These are phyloP conservation scores for Sclerodermus sp. DNA, from an alignment of 2,888 invertebrate species.

Conservation along the genomic window DNA sequence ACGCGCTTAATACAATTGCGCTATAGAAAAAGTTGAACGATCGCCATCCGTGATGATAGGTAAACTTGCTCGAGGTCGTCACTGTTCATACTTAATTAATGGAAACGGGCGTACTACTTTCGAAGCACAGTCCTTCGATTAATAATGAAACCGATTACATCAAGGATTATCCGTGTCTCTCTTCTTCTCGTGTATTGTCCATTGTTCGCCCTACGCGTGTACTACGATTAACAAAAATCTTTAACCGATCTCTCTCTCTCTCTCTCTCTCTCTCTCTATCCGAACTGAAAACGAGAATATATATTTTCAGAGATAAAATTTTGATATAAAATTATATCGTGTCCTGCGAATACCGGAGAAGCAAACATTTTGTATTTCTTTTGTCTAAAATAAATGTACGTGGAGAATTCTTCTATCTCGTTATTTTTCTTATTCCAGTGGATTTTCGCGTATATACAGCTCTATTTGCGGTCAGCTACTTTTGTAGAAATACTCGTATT, in stretches of 20 bases:
- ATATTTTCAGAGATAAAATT: too few species aligned
- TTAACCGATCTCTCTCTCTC: too few species aligned
- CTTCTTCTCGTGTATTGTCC: too few species aligned
- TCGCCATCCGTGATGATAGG: slow-evolving; percentile 5
- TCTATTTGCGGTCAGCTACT: slow-evolving; percentile 23
- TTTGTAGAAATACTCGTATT: slow-evolving; percentile 34
- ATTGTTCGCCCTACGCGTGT: too few species aligned
- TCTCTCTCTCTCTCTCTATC: neutral
- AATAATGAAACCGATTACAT: slow-evolving; percentile 20
- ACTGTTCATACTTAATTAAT: slow-evolving; percentile 33
- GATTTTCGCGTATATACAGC: slow-evolving; percentile 21
- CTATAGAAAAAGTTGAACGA: slow-evolving; percentile 19
- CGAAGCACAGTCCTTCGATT: slow-evolving; percentile 28
- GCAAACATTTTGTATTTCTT: too few species aligned
- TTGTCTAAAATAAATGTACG: too few species aligned
- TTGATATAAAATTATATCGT: too few species aligned
- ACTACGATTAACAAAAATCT: too few species aligned
- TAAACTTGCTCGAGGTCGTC: slow-evolving; percentile 25
- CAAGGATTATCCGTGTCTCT: slow-evolving; percentile 20
- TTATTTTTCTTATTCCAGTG: too few species aligned
- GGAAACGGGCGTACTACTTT: slow-evolving; percentile 27
- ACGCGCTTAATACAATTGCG: slow-evolving; percentile 19
- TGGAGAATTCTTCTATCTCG: too few species aligned
- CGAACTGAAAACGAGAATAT: too few species aligned
- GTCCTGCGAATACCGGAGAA: too few species aligned